phyloP scores from a whole-genome alignment of 1,140 invertebrate species.

The Gryon sp. region DNA sequence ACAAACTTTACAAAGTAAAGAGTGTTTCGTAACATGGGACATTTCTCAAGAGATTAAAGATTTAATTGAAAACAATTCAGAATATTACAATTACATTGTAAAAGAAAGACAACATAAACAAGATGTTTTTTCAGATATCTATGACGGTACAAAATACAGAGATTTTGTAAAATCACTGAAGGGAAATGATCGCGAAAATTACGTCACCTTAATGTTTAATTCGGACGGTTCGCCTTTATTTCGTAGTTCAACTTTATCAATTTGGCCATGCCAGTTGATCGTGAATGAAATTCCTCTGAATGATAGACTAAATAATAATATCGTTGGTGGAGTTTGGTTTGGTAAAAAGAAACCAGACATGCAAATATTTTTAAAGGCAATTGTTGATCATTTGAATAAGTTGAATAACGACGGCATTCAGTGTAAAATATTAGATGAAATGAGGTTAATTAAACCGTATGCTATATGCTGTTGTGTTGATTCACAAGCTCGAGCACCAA shows the following conservation, averaged over 20 bases:
- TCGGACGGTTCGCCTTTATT: constrained; percentile 33
- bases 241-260: constrained; percentile 42
- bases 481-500: neutral
- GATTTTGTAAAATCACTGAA: constrained; percentile 15
- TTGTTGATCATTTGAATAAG: constrained; percentile 36
- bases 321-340: constrained; percentile 36
- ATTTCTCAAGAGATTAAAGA: constrained; percentile 14
- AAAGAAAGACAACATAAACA: neutral
- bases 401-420: constrained; percentile 20
- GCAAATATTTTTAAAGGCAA: constrained; percentile 26
- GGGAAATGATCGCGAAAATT: constrained; percentile 8
- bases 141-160: constrained; percentile 32
- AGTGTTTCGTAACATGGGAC: constrained; percentile 24
- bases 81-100: constrained; percentile 25
- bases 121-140: constrained; percentile 16
- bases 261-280: constrained; percentile 39
- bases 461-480: constrained; percentile 3
- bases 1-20: constrained; percentile 2
- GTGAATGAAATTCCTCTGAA: constrained; percentile 32
- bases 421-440: constrained; percentile 17
- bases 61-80: constrained; percentile 16
- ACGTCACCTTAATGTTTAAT: constrained; percentile 27
- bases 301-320: constrained; percentile 7
- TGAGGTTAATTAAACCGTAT: constrained; percentile 10
- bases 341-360: constrained; percentile 37